Base-by-base conservation (phyloP, 1,140 invertebrate species). In the Sweltsa coloradensis region DNA sequence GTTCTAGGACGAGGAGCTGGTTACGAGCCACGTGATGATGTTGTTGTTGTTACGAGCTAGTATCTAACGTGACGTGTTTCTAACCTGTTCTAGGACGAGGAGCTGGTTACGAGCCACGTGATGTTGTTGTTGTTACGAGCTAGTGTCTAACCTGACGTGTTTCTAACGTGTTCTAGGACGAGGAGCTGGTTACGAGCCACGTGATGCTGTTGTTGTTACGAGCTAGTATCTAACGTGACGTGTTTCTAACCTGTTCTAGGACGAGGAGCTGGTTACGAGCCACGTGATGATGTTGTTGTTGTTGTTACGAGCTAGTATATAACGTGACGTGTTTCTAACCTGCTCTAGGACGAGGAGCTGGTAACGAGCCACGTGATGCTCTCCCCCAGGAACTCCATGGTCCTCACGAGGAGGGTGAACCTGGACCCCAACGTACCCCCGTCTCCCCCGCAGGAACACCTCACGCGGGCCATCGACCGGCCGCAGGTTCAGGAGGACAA, bases 321-420 rank as follows among this genome's bases (percentile, higher is more conserved):
- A n/a, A n/a, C n/a, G n/a, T n/a, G n/a, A n/a, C n/a, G 23, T 47
- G n/a, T 11, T 24, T 18, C 29, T 47, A 23, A 14, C 18, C 9
- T 27, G 25, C 23, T n/a, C n/a, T n/a, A 47, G 25, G 40, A 51
- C 3, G 50, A 51, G 23, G 37, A 40, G 37, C 53, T 47, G 34
- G 56, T 51, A 31, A 60, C 54, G 42, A 62, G 53, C 51, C 59
- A 62, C 41, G 59, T 65, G 49, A 57, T 77, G 57, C 62, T 74
- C 1, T 80, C 78, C 2, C 79, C 78, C 0, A 58, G 77, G 16
- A 78, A 78, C 55, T 77, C 75, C 0, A 55, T 75, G 22, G 59
- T 76, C 13, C 59, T 73, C 16, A 75, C 73, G 2, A 64, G 75
- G 41, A 58, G 72, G 48, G 73, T 73, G 50, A 74, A 74, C 31